These are phyloP conservation scores for Crotalus helleri DNA, from an alignment of 2,113 vertebrate species.

Conservation along the genomic window DNA sequence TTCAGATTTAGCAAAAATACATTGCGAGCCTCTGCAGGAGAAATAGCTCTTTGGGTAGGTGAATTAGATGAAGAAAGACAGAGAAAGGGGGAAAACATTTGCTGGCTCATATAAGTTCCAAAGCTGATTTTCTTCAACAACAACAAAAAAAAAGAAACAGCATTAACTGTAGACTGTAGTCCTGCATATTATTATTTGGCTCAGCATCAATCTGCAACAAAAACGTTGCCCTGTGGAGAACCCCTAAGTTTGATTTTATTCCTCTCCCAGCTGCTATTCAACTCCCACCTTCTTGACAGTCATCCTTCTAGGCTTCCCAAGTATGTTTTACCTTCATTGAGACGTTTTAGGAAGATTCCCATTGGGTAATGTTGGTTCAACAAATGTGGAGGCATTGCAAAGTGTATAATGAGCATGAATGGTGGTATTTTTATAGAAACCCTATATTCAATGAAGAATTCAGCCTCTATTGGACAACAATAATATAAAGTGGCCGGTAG, in stretches of 20 bases:
- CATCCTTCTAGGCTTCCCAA: background rate
- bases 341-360: background rate
- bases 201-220: background rate
- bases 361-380: background rate
- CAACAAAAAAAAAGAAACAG: background rate
- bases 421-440: background rate
- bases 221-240: background rate
- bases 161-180: background rate
- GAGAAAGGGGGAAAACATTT: background rate
- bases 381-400: background rate
- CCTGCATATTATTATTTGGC: background rate
- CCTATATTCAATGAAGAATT: background rate
- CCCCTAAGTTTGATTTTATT: background rate
- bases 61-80: background rate
- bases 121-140: background rate
- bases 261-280: background rate
- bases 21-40: background rate
- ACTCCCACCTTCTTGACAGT: background rate
- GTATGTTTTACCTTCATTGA: background rate
- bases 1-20: background rate
- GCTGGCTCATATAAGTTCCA: background rate
- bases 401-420: background rate
- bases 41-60: background rate
- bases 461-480: background rate
- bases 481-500: background rate